Percentiles rank a stretch among this genome's conserved stretches.
Conservation (phyloP, 35 echinoderm and acorn worm species). For the Heliocidaris erythrogramma region DNA sequence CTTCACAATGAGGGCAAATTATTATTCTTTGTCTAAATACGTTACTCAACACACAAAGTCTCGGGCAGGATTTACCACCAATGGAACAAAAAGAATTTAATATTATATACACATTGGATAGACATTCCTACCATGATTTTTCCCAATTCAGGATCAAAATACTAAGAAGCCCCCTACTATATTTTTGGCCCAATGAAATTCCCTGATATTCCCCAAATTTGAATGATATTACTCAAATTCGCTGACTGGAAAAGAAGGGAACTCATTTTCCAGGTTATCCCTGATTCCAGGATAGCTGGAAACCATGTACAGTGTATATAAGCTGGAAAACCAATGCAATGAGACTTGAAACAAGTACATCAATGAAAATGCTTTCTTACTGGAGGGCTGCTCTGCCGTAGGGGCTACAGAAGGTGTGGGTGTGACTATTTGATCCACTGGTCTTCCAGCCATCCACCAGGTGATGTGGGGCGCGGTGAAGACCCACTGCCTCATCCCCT, state of each 20-base stretch:
- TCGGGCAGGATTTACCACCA: no score
- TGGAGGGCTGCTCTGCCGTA: not conserved
- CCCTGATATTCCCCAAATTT: not conserved
- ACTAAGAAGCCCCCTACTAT: no score
- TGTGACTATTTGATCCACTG: not conserved
- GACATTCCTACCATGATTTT: no score
- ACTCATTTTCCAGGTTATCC: not conserved
- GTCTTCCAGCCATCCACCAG: constrained; percentile 21
- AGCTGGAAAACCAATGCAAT: no score
- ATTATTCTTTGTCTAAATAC: not conserved
- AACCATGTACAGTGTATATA: no score
- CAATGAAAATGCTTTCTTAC: not conserved
- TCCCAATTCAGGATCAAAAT: no score
- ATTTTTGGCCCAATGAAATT: no score
- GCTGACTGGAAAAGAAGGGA: not conserved
- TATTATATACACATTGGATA: no score
- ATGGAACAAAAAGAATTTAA: no score
- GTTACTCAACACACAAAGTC: not conserved
- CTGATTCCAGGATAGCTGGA: not conserved
- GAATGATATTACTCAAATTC: not conserved
- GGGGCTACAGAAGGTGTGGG: not conserved
- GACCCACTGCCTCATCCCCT: not conserved
- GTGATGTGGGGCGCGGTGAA: constrained; percentile 4
- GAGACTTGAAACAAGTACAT: not conserved
- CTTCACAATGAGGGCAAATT: not conserved